Evolutionary conservation across 2,113 vertebrate genomes (phyloP), one percentile per base, ranked within the genome.

Genomic region (Dunckerocampus dactyliophorus): DNA sequence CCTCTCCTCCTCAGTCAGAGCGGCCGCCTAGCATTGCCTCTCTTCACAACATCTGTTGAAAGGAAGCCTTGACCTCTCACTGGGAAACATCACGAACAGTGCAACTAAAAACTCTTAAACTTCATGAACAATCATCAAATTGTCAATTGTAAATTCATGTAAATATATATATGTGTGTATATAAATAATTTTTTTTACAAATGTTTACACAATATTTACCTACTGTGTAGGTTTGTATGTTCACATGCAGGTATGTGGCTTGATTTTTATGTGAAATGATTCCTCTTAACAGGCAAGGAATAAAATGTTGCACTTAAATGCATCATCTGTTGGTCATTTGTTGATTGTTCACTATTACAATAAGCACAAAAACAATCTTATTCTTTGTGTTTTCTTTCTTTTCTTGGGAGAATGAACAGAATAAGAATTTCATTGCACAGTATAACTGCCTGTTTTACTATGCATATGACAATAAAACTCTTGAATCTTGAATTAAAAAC

Each of bases 211-310:
- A 89, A 22, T 87, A 92, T 94, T 50, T 62, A 93, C 95, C 95
- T 98, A 96, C 95, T 93, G 91, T 91, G 96, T 98, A 98, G 95
- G 94, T 92, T 94, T 93, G 88, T 94, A 92, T 93, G 92, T 93
- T 92, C 93, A 94, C 92, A 92, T 93, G 92, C 87, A 22, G 91
- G 92, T 93, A 91, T 92, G 90, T 89, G 39, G 13, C 12, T 43
- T 43, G 39, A 43, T 43, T 43, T 42, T 92, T 92, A 90, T 92
- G 92, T 92, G 75, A 91, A 93, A 96, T 89, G 92, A 93, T 95
- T 94, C 90, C 88, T 90, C 92, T 91, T 91, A 88, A 62, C 48
- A 53, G 58, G 16, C 71, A 78, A 90, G 93, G 88, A 93, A 92
- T 92, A 93, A 92, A 93, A 91, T 71, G 83, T 88, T 89, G 77